A percentile compares a stretch with the other conserved stretches of the same genome.
Conservation (phyloP, 2,888 invertebrate genomes). For the Pterobdella sp. region DNA sequence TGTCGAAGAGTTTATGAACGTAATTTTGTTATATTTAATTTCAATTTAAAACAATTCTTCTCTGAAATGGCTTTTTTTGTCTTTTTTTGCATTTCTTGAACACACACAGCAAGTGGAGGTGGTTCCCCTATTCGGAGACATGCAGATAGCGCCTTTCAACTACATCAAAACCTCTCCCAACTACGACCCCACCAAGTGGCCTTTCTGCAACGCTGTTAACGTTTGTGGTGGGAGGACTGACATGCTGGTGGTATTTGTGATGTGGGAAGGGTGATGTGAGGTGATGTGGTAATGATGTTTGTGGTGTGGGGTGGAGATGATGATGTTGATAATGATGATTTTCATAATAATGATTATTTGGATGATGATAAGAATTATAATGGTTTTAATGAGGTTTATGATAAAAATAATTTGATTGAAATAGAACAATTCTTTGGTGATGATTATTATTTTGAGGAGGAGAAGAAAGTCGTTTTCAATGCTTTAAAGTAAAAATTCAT, state of each 20-base stretch:
- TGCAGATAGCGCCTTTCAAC: slow-evolving; percentile 98
- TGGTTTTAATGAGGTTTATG: too few species aligned
- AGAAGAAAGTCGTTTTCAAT: too few species aligned
- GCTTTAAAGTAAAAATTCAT: too few species aligned
- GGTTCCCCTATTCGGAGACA: slow-evolving; percentile 77
- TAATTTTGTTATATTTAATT: too few species aligned
- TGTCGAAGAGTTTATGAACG: too few species aligned
- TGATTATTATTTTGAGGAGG: too few species aligned
- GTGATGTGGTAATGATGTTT: neutral
- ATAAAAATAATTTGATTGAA: too few species aligned
- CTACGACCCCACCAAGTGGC: slow-evolving; percentile 49
- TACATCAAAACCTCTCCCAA: slow-evolving; percentile 69
- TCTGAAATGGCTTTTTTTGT: slow-evolving; percentile 16
- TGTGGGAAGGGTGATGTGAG: neutral
- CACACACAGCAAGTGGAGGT: slow-evolving; percentile 46
- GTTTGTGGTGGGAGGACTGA: neutral
- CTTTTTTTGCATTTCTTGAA: too few species aligned
- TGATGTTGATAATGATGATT: neutral
- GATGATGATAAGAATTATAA: too few species aligned
- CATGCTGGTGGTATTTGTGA: neutral
- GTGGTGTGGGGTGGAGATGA: neutral
- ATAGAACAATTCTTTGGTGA: too few species aligned
- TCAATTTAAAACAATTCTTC: too few species aligned
- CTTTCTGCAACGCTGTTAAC: slow-evolving; percentile 61
- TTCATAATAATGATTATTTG: too few species aligned